Evolutionary conservation across 2,797 vertebrate genomes (phyloP), one percentile per base, ranked within the genome.

Genomic region (Malurus leucopterus): DNA sequence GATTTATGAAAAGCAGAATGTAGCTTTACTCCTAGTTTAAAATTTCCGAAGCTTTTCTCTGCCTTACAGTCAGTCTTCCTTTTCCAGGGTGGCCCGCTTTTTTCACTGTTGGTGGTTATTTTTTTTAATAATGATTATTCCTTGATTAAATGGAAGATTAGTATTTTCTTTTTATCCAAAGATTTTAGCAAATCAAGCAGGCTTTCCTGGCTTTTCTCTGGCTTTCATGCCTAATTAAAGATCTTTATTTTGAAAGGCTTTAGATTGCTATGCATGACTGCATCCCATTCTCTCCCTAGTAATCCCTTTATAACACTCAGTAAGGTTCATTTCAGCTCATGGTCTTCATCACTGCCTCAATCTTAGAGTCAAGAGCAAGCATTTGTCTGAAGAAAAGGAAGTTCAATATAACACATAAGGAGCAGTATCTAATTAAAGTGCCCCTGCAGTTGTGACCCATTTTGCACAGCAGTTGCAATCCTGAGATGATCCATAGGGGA

Each of bases 291-390:
- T 62, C 19, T 87, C 30, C 20, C 23, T 53, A 70, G 44, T 50
- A 41, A 57, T 40, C 20, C 15, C 9, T 70, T 84, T 57, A 68
- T 43, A 38, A 77, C 65, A 24, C n/a, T 77, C 40, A 32, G 6
- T 50, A 76, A 81, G 40, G 20, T 70, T 78, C 7, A 71, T 62
- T 91, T 57, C 49, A 67, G 20, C 30, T 70, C 40, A 41, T 17
- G 7, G 16, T 34, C 53, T 74, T 74, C 53, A 74, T 73, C 15
- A 36, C 20, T 70, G n/a, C 11, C 73, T 74, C 74, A 74, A 62
- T 50, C 20, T 53, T 53, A 36, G 8, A 40, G 47, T 53, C 58
- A 70, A 44, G 49, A 77, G 5, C 0, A 0, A 40, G 20, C 13
- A 41, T 44, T 21, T 81, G 16, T 36, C 57, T 73, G 24, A 80